Evolutionary conservation across 37 sponge, comb jelly and placozoan species (phyloP).

Genomic region (Trichoplax adhaerens): DNA sequence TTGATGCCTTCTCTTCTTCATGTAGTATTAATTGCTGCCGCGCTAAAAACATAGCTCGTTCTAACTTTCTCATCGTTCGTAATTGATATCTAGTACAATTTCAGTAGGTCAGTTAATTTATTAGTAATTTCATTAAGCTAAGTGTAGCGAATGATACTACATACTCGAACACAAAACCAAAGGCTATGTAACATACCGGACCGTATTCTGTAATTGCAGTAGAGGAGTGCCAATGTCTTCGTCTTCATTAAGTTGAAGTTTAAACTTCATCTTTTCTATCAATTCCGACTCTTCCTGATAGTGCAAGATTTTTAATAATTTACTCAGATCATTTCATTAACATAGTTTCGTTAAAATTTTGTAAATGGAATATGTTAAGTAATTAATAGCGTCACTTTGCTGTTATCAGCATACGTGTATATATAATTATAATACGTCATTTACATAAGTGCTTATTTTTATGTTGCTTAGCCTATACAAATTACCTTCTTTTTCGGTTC

Average conservation of each 20-base stretch:
- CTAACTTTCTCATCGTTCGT: slow-evolving; percentile 16
- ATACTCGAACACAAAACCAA: no score
- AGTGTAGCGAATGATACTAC: no score
- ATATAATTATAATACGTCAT: no score
- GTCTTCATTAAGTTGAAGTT: slow-evolving; percentile 54
- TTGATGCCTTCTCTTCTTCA: no score
- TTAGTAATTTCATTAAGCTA: no score
- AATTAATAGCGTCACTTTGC: no score
- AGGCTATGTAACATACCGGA: slow-evolving; percentile 14
- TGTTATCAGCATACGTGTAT: no score
- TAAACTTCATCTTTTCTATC: slow-evolving; percentile 44
- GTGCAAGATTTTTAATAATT: neutral
- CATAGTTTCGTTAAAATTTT: no score
- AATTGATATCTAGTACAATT: slow-evolving; percentile 17
- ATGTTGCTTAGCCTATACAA: no score
- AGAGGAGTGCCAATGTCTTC: slow-evolving; percentile 35
- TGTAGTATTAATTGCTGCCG: neutral
- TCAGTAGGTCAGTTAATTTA: no score
- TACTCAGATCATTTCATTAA: neutral
- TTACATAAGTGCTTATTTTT: no score
- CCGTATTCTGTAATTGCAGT: slow-evolving; percentile 36
- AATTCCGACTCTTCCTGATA: slow-evolving; percentile 33
- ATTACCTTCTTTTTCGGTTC: slow-evolving; percentile 63
- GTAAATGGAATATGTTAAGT: no score
- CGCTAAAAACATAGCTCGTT: slow-evolving; percentile 27